Conservation (phyloP, 2,797 vertebrate genomes). For the Sitta carolinensis region DNA sequence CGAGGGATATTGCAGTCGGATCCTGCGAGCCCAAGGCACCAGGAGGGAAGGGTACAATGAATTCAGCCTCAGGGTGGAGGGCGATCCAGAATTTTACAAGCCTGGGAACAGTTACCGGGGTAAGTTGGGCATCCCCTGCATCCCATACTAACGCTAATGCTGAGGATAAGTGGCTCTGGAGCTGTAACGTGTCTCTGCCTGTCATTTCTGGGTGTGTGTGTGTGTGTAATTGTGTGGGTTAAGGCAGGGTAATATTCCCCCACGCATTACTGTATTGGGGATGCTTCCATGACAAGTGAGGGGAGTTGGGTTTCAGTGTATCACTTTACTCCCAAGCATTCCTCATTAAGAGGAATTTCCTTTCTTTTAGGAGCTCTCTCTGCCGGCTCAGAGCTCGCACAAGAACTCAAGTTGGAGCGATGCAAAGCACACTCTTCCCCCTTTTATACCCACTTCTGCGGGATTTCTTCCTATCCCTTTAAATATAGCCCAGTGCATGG, state of each 20-base stretch:
- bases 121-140: constrained; percentile 66
- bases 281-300: constrained; percentile 47
- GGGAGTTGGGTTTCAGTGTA: not conserved
- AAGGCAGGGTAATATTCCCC: not conserved
- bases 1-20: constrained; percentile 94
- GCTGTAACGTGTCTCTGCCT: not conserved
- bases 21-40: constrained; percentile 88
- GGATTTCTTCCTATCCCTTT: not conserved
- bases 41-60: constrained; percentile 90
- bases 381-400: not conserved
- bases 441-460: not conserved
- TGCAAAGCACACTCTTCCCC: not conserved
- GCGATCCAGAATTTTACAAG: constrained; percentile 94
- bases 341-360: constrained; percentile 9
- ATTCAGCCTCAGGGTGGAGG: constrained; percentile 95
- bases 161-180: not conserved
- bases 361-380: not conserved
- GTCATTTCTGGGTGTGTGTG: not conserved
- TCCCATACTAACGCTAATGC: fast-evolving
- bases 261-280: constrained; percentile 23
- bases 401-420: not conserved
- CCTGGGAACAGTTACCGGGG: constrained; percentile 95
- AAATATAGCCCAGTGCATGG: not conserved
- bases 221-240: not conserved
- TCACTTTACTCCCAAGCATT: not conserved